These are phyloP conservation scores for Cylindroiulus punctatus DNA, from an alignment of 2,888 invertebrate genomes.

Conservation along the genomic window DNA sequence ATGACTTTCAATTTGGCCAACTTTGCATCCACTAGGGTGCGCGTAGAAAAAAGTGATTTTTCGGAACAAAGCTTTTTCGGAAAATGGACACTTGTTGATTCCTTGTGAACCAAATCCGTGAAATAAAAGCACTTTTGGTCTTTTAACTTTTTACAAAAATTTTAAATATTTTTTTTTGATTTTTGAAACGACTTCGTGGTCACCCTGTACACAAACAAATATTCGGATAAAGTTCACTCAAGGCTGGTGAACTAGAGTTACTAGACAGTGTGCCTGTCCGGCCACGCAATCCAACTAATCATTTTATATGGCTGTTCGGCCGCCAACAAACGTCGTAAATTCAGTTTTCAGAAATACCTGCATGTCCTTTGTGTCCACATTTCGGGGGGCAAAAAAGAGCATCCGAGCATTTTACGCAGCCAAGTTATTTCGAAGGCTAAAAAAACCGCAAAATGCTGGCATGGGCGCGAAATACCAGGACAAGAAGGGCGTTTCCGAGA, in stretches of 20 bases:
- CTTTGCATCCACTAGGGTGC: neutral
- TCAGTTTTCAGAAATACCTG: slow-evolving; percentile 28
- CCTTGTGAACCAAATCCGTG: too few species aligned
- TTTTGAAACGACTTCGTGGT: too few species aligned
- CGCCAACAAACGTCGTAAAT: slow-evolving; percentile 31
- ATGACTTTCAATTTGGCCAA: slow-evolving; percentile 26
- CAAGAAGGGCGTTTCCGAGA: slow-evolving; percentile 2
- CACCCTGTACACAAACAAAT: too few species aligned
- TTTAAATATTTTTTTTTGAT: too few species aligned
- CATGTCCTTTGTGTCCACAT: slow-evolving; percentile 7
- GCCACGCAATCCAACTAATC: neutral
- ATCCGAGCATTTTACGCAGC: neutral
- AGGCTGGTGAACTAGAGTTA: slow-evolving; percentile 22
- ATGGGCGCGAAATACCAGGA: slow-evolving; percentile 14
- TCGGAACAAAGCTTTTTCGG: too few species aligned
- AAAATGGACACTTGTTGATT: too few species aligned
- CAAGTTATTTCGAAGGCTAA: neutral
- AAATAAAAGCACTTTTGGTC: too few species aligned
- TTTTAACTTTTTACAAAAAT: too few species aligned
- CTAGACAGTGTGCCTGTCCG: neutral
- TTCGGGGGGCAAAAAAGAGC: neutral
- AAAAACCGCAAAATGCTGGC: slow-evolving; percentile 32
- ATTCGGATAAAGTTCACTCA: slow-evolving; percentile 2
- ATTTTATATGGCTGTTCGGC: neutral
- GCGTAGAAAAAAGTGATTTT: too few species aligned